Evolutionary conservation across 2,888 invertebrate genomes (phyloP), one percentile per base, ranked within the genome.

Genomic region (Ichneumon xanthorius): DNA sequence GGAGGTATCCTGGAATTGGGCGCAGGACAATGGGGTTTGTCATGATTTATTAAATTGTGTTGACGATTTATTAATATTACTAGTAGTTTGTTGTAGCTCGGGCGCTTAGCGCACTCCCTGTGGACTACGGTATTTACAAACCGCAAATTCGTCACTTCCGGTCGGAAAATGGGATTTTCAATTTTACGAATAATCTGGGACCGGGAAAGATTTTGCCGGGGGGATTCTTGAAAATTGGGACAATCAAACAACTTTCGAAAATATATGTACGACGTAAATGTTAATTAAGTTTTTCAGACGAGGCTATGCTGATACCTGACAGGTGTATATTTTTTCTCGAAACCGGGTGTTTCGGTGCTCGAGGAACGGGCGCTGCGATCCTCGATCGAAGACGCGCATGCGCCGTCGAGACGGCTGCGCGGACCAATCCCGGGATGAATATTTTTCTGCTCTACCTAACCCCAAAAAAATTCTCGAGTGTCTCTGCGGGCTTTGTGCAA

Each of bases 291-390:
- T 6, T 53, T 53, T 53, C 63, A 79, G 79, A 79, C 37, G 79
- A 71, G 22, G 79, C 71, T 14, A 79, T 71, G 71, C 48, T 79
- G 48, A 79, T 79, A 37, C 79, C 79, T 5, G 79, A 79, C 5
- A 63, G 71, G 50, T 79, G 79, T 53, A 79, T 79, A 71, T 79
- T 79, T 79, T 79, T 71, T 37, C 76, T 79, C 7, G 71, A 71
- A 37, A 79, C 53, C 16, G 11, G 33, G 9, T 79, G 79, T 30
- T 79, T 37, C 19, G 48, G 19, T 14, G 33, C 58, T 30, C 26
- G 48, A n/a, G 71, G 63, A 71, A 81, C n/a, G 9, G 40, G 30
- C 5, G 63, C 63, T 33, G 26, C 61, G 14, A 30, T 50, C 11
- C 50, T 71, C 50, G 37, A 63, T 53, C 30, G 19, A 14, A 50